Conservation (phyloP, 2,888 invertebrate species). For the Caenorhabditis sinica region DNA sequence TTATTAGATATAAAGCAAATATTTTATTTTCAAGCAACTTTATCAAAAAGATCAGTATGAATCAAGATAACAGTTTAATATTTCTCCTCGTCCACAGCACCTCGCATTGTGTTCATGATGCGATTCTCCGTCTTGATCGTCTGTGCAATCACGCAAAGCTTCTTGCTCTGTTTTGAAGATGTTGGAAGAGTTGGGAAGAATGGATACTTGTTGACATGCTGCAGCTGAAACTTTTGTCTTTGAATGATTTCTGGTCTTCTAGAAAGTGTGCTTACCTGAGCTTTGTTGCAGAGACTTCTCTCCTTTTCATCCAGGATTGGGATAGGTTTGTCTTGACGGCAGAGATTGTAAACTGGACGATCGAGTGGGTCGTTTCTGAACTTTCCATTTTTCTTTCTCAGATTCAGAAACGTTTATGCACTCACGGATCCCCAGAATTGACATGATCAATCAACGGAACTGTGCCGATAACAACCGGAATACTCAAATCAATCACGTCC, state of each 20-base stretch:
- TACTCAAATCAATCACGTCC: constrained; percentile 77
- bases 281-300: constrained; percentile 70
- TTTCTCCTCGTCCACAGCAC: constrained; percentile 54
- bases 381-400: neutral
- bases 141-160: constrained; percentile 63
- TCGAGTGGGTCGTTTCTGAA: constrained; percentile 56
- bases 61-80: neutral
- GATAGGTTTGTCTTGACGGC: constrained; percentile 70
- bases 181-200: constrained; percentile 78
- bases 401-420: neutral
- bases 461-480: constrained; percentile 79
- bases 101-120: constrained; percentile 61
- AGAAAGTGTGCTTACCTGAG: constrained; percentile 58
- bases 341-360: constrained; percentile 61
- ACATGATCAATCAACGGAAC: constrained; percentile 66
- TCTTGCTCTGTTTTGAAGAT: constrained; percentile 79
- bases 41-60: neutral
- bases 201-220: constrained; percentile 78
- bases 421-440: constrained; percentile 56
- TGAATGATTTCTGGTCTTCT: too few relatives aligned
- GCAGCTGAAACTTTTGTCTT: constrained; percentile 64
- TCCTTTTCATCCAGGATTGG: constrained; percentile 69
- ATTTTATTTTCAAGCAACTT: too few relatives aligned
- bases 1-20: too few relatives aligned
- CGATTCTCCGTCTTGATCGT: constrained; percentile 59